phyloP scores from a whole-genome alignment of 23 tunicate species.

The Styela plicata region DNA sequence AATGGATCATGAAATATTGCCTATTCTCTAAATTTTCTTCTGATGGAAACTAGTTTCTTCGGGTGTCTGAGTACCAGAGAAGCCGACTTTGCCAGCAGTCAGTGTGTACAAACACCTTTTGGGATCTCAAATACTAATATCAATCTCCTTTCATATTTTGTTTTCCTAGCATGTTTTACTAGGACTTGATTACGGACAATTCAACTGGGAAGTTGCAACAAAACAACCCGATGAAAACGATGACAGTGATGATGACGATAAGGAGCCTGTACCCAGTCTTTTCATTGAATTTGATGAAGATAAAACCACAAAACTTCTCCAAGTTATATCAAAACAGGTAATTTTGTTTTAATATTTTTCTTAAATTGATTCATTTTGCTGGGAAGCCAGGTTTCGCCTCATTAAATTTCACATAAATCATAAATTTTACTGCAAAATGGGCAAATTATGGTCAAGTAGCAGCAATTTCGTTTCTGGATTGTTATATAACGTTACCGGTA shows the following conservation, averaged over 20 bases:
- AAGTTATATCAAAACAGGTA: constrained; percentile 85
- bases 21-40: too few species aligned
- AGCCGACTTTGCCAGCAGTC: neutral
- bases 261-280: constrained; percentile 46
- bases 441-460: too few species aligned
- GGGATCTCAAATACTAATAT: neutral
- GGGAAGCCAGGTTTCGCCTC: too few species aligned
- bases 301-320: constrained; percentile 41
- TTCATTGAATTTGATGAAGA: constrained; percentile 80
- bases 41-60: too few species aligned
- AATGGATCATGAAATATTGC: too few species aligned
- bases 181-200: constrained; percentile 58
- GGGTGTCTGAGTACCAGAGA: too few species aligned
- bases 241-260: constrained; percentile 5
- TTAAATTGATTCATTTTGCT: too few species aligned
- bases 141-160: neutral
- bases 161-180: constrained; percentile 71
- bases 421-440: too few species aligned
- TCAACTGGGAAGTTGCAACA: constrained; percentile 81
- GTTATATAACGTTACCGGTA: too few species aligned
- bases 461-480: too few species aligned
- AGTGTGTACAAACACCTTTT: neutral
- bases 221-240: constrained; percentile 2
- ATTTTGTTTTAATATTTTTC: too few species aligned
- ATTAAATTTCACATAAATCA: too few species aligned